These are phyloP conservation scores for Drosophila suzukii DNA, from an alignment of 1,140 invertebrate species.

Conservation along the genomic window DNA sequence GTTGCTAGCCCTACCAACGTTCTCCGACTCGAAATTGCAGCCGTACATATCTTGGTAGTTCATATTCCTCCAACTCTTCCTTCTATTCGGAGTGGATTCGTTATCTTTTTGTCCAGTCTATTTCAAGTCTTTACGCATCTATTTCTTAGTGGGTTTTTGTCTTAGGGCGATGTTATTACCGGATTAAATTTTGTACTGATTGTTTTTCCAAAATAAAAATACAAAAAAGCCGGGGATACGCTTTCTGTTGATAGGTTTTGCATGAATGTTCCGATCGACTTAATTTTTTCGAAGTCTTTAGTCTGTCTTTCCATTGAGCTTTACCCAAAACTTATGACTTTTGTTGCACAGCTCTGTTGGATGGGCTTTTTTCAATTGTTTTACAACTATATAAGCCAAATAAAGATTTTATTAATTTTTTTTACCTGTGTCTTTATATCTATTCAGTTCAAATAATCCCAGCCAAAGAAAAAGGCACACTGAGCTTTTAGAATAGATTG, in stretches of 20 bases:
- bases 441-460: not conserved
- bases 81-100: not conserved
- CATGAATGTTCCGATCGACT: constrained; percentile 14
- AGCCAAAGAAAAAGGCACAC: not conserved
- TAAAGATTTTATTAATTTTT: too few relatives aligned
- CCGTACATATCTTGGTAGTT: constrained; percentile 29
- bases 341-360: not conserved
- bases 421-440: too few relatives aligned
- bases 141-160: constrained; percentile 2
- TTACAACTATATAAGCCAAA: too few relatives aligned
- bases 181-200: constrained; percentile 54
- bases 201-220: constrained; percentile 37
- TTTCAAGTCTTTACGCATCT: not conserved
- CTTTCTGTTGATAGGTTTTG: constrained; percentile 3
- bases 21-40: constrained; percentile 7
- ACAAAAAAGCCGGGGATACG: constrained; percentile 1
- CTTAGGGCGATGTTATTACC: constrained; percentile 11
- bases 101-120: too few relatives aligned
- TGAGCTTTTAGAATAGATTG: constrained; percentile 17
- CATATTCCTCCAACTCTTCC: constrained; percentile 13
- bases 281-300: constrained; percentile 7
- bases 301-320: not conserved
- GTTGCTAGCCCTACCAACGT: constrained; percentile 10
- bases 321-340: not conserved
- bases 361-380: too few relatives aligned